phyloP scores from a whole-genome alignment of 2,888 invertebrate genomes.

The Pedicia rivosa region DNA sequence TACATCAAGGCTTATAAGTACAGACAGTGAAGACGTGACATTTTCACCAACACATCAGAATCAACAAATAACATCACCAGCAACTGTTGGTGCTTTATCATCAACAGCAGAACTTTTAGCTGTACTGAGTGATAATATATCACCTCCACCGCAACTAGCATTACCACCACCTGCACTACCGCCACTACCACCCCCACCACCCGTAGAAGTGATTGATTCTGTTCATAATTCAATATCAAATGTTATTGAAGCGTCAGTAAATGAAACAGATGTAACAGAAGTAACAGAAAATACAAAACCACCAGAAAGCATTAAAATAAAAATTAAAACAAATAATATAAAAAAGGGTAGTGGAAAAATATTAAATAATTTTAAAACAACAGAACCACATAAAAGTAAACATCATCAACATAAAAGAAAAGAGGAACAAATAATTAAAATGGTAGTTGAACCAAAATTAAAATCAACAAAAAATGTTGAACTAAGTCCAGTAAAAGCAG shows the following conservation, averaged over 20 bases:
- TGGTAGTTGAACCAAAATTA: too few species aligned
- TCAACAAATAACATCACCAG: constrained; percentile 5
- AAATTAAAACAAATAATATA: constrained; percentile 29
- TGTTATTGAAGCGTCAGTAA: not conserved
- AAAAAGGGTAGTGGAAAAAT: too few species aligned
- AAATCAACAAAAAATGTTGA: too few species aligned
- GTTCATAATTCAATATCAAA: not conserved
- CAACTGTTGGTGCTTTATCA: constrained; percentile 25
- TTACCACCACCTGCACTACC: constrained; percentile 9
- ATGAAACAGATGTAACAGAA: constrained; percentile 3
- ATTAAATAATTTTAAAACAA: constrained; percentile 13
- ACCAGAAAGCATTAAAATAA: constrained; percentile 5
- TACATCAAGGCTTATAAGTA: constrained; percentile 46
- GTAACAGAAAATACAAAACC: constrained; percentile 3
- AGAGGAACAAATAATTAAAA: not conserved
- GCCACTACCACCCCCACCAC: too few species aligned
- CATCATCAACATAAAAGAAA: constrained; percentile 4
- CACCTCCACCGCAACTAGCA: not conserved
- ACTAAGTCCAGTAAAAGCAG: too few species aligned
- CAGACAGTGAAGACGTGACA: constrained; percentile 44
- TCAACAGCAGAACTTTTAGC: constrained; percentile 12
- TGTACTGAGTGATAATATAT: constrained; percentile 10
- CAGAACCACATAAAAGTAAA: not conserved
- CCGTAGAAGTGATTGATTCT: too few species aligned
- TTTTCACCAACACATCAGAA: constrained; percentile 33